Evolutionary conservation across 2,113 vertebrate species (phyloP), one percentile per base, ranked within the genome.

Genomic region (Pholis gunnellus): DNA sequence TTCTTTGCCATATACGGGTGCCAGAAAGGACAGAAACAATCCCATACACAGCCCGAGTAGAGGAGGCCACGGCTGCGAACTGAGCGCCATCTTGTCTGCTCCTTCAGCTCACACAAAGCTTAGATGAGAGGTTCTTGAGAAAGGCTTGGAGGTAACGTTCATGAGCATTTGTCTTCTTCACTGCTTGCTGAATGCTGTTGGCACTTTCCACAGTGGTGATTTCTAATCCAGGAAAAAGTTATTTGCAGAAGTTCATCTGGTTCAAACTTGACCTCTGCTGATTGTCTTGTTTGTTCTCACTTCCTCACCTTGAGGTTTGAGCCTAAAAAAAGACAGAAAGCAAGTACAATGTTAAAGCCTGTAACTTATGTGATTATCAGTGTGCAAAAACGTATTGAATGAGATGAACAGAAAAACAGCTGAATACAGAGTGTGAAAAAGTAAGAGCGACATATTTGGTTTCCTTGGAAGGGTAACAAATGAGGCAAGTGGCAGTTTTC

Each of bases 41-140:
- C 95, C 95, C 57, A 96, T 72, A 77, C 94, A 87, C 91, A 93
- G 40, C 89, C 88, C 90, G 94, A 60, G 40, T 61, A 93, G 86
- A 90, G 94, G 82, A 90, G 87, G 52, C 91, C 91, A 88, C 87
- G 68, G 61, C 72, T 73, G 27, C 85, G 65, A 78, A 85, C 72
- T 73, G 65, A 88, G 87, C 1, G 92, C 95, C 97, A 98, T 97
- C 89, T 83, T 93, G 88, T 80, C 86, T 88, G 83, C 81, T 86
- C 82, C 87, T 67, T 77, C 75, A 66, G 78, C 85, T 87, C 69
- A 85, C 80, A 72, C 77, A 72, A 74, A 52, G 46, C 66, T 89
- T 88, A 85, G 61, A 90, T 42, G 59, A 84, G 82, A 85, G 84
- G 71, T 78, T 89, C 72, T 56, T 44, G 61, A 85, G 40, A 78